Evolutionary conservation across 2,888 invertebrate genomes (phyloP).

Genomic region (Heliothis peltigera): DNA sequence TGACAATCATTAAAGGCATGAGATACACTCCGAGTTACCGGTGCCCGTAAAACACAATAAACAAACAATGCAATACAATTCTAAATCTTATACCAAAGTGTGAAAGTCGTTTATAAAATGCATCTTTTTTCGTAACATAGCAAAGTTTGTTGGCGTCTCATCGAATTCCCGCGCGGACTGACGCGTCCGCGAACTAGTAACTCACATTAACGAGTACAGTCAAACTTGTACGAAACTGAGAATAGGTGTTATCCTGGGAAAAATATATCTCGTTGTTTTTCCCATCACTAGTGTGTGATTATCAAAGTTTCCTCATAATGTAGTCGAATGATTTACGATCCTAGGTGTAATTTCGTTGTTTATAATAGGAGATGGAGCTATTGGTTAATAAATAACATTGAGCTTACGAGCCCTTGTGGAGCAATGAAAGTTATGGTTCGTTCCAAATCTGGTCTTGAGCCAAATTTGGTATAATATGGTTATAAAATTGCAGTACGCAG

Average conservation of each 20-base stretch:
- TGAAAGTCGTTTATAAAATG: constrained; percentile 49
- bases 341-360: constrained; percentile 13
- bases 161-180: constrained; percentile 58
- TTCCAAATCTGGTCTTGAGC: constrained; percentile 41
- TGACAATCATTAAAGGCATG: background rate
- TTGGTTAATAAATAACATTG: constrained; percentile 35
- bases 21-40: background rate
- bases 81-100: constrained; percentile 41
- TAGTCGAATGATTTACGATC: constrained; percentile 18
- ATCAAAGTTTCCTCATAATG: constrained; percentile 50
- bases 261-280: constrained; percentile 57
- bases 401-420: constrained; percentile 34
- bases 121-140: constrained; percentile 37
- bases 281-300: constrained; percentile 53
- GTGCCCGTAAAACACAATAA: constrained; percentile 38
- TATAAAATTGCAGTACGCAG: constrained; percentile 30
- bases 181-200: constrained; percentile 63
- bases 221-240: constrained; percentile 52
- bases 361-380: constrained; percentile 34
- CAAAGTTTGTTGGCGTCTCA: constrained; percentile 56
- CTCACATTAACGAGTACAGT: constrained; percentile 66
- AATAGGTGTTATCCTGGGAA: constrained; percentile 48
- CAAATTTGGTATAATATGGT: constrained; percentile 39
- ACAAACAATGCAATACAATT: constrained; percentile 35
- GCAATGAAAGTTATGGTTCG: constrained; percentile 30